phyloP scores from a whole-genome alignment of 2,797 vertebrate species.

The Anguilla megastoma region DNA sequence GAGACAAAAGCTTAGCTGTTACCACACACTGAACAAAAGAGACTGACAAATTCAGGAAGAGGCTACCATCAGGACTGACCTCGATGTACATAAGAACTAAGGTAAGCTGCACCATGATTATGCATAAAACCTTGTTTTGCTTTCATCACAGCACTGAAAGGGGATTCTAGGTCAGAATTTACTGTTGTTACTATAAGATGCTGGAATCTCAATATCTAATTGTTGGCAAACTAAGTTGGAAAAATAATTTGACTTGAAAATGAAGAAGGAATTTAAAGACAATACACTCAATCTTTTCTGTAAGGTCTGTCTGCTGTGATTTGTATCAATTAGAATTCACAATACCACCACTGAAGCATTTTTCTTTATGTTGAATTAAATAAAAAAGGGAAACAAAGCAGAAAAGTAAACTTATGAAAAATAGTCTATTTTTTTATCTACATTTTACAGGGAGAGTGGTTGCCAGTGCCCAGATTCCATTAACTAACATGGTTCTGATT shows the following conservation, averaged over 20 bases:
- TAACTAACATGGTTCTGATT: not conserved
- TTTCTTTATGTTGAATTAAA: not conserved
- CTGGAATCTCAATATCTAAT: not conserved
- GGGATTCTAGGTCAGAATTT: not conserved
- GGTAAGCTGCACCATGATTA: not conserved
- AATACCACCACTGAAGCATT: not conserved
- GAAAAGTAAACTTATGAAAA: not conserved
- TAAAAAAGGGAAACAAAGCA: slow-evolving; percentile 6
- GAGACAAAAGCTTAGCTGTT: not conserved
- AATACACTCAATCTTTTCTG: not conserved
- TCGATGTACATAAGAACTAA: not conserved
- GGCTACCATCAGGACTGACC: not conserved
- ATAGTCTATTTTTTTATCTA: not conserved
- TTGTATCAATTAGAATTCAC: not conserved
- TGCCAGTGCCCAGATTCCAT: not conserved
- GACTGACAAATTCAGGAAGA: not conserved
- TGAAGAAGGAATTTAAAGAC: not conserved
- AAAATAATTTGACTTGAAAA: not conserved
- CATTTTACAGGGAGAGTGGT: not conserved
- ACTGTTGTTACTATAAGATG: not conserved
- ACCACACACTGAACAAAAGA: not conserved
- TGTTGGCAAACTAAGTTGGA: not conserved
- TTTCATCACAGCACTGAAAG: not conserved
- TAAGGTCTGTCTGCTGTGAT: not conserved
- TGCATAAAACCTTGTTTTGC: not conserved